These are phyloP conservation scores for Yponomeuta evonymella DNA, from an alignment of 2,888 invertebrate genomes.

Conservation along the genomic window DNA sequence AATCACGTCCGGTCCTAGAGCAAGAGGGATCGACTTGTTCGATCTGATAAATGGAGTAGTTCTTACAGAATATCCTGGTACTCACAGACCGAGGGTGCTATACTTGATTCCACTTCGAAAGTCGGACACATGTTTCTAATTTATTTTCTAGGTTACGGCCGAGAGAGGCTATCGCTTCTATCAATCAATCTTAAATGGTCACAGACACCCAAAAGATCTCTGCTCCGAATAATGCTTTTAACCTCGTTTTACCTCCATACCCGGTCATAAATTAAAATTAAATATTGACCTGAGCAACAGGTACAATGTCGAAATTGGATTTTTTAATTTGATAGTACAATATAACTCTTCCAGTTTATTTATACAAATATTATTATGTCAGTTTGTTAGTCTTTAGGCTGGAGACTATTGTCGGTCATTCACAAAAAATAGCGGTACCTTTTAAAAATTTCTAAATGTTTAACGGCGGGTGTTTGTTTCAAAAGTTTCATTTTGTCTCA, in stretches of 20 bases:
- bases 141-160: neutral
- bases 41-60: conserved; percentile 1
- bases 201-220: neutral
- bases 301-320: neutral
- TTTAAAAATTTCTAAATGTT: conserved; percentile 2
- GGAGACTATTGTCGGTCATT: neutral
- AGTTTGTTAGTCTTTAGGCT: neutral
- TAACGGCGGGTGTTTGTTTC: too few relatives aligned
- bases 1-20: conserved; percentile 31
- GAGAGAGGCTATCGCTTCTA: neutral
- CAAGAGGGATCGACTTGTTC: conserved; percentile 6
- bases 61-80: neutral
- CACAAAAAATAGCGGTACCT: neutral
- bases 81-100: neutral
- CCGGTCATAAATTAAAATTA: neutral
- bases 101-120: neutral
- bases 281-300: neutral
- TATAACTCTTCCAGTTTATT: too few relatives aligned
- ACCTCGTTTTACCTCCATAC: neutral
- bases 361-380: too few relatives aligned
- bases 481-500: too few relatives aligned
- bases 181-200: neutral
- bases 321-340: neutral
- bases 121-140: neutral
- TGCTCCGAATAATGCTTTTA: neutral